Evolutionary conservation across 2,113 vertebrate genomes (phyloP).

Genomic region (Parus major): DNA sequence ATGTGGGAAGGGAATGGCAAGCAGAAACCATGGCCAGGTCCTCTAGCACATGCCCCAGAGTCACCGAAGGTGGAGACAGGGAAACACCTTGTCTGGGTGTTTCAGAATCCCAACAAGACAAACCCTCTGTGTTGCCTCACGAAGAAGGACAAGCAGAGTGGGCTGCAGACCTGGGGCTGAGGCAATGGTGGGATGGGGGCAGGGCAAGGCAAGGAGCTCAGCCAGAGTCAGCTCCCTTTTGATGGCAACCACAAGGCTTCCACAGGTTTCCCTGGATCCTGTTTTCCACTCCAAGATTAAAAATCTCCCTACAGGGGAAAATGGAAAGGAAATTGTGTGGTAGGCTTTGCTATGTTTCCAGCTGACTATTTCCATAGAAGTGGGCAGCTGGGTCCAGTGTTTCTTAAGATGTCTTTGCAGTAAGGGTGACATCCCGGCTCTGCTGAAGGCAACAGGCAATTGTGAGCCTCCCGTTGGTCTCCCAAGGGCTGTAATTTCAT

Average conservation of each 20-base stretch:
- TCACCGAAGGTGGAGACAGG: rapidly evolving
- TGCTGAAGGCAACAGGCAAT: background rate
- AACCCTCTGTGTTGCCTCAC: background rate
- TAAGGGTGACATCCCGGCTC: background rate
- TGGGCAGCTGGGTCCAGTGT: background rate
- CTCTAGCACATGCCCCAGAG: background rate
- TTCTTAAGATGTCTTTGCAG: background rate
- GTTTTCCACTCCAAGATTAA: slow-evolving; percentile 15
- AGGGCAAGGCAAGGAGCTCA: background rate
- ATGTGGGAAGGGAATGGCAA: background rate
- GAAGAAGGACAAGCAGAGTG: background rate
- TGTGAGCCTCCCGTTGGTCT: background rate
- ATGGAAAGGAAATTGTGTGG: slow-evolving; percentile 9
- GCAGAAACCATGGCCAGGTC: background rate
- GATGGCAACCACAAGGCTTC: background rate
- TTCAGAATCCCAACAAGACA: background rate
- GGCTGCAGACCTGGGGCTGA: background rate
- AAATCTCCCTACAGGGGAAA: background rate
- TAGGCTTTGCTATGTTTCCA: slow-evolving; percentile 35
- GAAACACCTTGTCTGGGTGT: background rate
- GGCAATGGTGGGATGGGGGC: background rate
- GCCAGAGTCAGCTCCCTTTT: background rate
- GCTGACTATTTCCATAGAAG: slow-evolving; percentile 19
- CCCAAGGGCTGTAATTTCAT: slow-evolving; percentile 3
- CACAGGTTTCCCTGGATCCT: background rate